Base-by-base conservation (phyloP, 2,113 vertebrate genomes). In the Aphelocoma coerulescens region DNA sequence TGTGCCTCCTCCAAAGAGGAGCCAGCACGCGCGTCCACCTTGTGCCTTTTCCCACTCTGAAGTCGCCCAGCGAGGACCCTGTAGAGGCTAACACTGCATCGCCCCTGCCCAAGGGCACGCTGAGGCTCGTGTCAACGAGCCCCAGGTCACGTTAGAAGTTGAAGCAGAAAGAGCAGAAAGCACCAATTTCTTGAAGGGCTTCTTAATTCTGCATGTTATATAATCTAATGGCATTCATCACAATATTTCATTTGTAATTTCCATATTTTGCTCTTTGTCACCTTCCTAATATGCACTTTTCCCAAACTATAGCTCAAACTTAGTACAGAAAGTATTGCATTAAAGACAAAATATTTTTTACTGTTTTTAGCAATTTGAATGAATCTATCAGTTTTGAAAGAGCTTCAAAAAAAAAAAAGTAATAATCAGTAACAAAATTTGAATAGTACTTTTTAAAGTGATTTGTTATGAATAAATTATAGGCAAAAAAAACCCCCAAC, bases 351-450 rank as follows among this genome's bases (percentile, higher is more conserved):
- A 11, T 30, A 3, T 13, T 63, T 57, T 41, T 57, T 44, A 46
- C 16, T 67, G 13, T 3, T 79, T 73, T 75, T 65, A 67, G 4
- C 3, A 59, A 75, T 69, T 67, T 35, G 16, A 71, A 48, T 55
- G 35, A 58, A 78, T 12, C 3, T 35, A 32, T 4, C 4, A 48
- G 4, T 57, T 77, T 69, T 65, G 18, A 81, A 72, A 37, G 5
- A 63, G 7, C 1, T 11, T 1, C 0, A 7, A 37, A 37, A 16
- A 32, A 13, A 33, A 46, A 10, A 26, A 16, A 23, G 2, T 7
- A 87, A 68, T 33, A 59, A 43, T n/a, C 17, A 71, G 6, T 39
- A 83, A 24, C 3, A 67, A 46, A 33, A 37, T 30, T 41, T 52
- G 5, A 67, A 67, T 20, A 23, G 3, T 46, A 46, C 5, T 46